phyloP scores from a whole-genome alignment of 2,888 invertebrate species.

The Megaustenia siamemsis region DNA sequence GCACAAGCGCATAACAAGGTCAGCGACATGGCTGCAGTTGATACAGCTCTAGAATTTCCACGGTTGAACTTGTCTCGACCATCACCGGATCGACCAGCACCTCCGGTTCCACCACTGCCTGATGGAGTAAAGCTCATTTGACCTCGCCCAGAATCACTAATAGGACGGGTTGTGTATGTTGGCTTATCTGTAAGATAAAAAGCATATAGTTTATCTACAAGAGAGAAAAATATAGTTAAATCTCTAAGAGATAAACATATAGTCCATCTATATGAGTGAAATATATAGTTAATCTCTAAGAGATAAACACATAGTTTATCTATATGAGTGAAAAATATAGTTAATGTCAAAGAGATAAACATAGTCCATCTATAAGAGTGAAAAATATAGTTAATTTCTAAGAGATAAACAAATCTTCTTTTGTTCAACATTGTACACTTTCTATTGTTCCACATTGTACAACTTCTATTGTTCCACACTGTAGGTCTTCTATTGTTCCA shows the following conservation, averaged over 20 bases:
- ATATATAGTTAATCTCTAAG: too few species aligned
- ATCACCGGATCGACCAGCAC: slow-evolving; percentile 21
- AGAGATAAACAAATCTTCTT: too few species aligned
- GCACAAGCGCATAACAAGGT: background rate
- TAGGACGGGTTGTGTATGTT: background rate
- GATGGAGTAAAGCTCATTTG: background rate
- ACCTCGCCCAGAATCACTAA: background rate
- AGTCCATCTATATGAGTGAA: too few species aligned
- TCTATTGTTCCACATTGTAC: too few species aligned
- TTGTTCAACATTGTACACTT: too few species aligned
- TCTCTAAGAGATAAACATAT: too few species aligned
- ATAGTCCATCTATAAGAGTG: background rate
- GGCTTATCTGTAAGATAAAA: background rate
- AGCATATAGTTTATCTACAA: too few species aligned
- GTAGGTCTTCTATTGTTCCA: too few species aligned
- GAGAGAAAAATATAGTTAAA: too few species aligned
- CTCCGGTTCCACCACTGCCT: background rate
- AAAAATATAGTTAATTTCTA: too few species aligned
- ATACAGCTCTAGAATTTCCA: background rate
- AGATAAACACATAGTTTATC: background rate
- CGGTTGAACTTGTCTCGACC: slow-evolving; percentile 1
- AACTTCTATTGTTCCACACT: too few species aligned
- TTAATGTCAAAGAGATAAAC: background rate
- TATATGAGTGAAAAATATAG: background rate
- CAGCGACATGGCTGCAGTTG: background rate